Evolutionary conservation across 2,888 invertebrate species (phyloP).

Genomic region (Archaeoteleia sp.): DNA sequence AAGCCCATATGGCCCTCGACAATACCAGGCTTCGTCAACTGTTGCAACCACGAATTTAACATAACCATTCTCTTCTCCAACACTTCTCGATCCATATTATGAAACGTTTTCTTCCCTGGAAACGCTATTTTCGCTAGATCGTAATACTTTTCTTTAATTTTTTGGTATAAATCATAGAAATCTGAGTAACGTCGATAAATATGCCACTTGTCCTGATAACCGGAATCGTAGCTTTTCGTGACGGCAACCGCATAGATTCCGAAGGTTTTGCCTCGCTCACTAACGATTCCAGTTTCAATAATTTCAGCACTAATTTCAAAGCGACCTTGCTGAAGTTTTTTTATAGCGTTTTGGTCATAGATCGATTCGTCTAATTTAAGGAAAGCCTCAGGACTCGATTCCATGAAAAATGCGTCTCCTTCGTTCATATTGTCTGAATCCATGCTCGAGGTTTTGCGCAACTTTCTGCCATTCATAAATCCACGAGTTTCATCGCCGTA

Average conservation of each 20-base stretch:
- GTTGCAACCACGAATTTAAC: constrained; percentile 87
- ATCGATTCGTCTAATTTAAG: constrained; percentile 64
- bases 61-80: constrained; percentile 89
- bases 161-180: constrained; percentile 91
- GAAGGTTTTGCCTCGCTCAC: constrained; percentile 89
- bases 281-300: constrained; percentile 81
- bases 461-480: constrained; percentile 51
- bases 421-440: constrained; percentile 62
- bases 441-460: constrained; percentile 55
- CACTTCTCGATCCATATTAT: constrained; percentile 90
- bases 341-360: constrained; percentile 69
- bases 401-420: constrained; percentile 59
- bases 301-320: constrained; percentile 70
- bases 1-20: constrained; percentile 80
- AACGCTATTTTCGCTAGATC: constrained; percentile 86
- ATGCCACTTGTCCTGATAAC: constrained; percentile 88
- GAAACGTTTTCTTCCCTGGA: constrained; percentile 95
- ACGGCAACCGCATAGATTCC: constrained; percentile 93
- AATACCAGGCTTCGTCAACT: constrained; percentile 79
- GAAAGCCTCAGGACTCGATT: constrained; percentile 62
- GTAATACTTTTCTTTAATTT: constrained; percentile 89
- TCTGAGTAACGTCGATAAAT: constrained; percentile 95
- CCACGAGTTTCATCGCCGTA: constrained; percentile 20
- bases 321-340: constrained; percentile 70
- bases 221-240: constrained; percentile 80